phyloP scores from a whole-genome alignment of 2,797 vertebrate species.

The Pangasius larnaudii region DNA sequence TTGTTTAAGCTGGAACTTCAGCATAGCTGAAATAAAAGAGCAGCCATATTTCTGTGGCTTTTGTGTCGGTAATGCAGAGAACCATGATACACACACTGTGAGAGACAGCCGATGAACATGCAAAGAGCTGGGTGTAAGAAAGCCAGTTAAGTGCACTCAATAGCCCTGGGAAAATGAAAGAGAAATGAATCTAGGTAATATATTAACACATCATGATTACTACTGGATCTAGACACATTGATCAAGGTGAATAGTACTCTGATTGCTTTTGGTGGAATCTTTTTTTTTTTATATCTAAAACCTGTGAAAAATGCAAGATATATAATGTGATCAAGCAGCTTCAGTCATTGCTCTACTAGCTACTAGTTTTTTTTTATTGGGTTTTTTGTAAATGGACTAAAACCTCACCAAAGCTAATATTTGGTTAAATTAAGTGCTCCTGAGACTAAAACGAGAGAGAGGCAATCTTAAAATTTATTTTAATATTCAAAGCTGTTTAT shows the following conservation, averaged over 20 bases:
- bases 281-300: slow-evolving; percentile 6
- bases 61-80: slow-evolving; percentile 38
- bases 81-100: not conserved
- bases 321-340: not conserved
- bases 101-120: slow-evolving; percentile 14
- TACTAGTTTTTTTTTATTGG: not conserved
- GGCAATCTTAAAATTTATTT: slow-evolving; percentile 22
- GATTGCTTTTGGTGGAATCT: slow-evolving; percentile 24
- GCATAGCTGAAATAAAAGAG: slow-evolving; percentile 9
- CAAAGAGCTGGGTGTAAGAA: slow-evolving; percentile 1
- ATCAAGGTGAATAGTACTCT: slow-evolving; percentile 27
- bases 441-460: slow-evolving; percentile 4
- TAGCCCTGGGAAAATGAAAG: not conserved
- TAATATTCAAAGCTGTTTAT: slow-evolving; percentile 39
- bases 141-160: slow-evolving; percentile 16
- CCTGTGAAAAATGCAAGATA: slow-evolving; percentile 6
- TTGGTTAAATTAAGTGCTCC: slow-evolving; percentile 27
- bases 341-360: not conserved
- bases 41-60: slow-evolving; percentile 32
- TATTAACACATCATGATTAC: slow-evolving; percentile 21
- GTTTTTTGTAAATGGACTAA: not conserved
- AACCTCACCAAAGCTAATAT: slow-evolving; percentile 20
- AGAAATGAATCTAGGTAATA: not conserved
- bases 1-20: slow-evolving; percentile 43
- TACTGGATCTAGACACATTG: slow-evolving; percentile 25